Base-by-base conservation (phyloP, 1,140 invertebrate genomes). In the Brachionus koreanus region DNA sequence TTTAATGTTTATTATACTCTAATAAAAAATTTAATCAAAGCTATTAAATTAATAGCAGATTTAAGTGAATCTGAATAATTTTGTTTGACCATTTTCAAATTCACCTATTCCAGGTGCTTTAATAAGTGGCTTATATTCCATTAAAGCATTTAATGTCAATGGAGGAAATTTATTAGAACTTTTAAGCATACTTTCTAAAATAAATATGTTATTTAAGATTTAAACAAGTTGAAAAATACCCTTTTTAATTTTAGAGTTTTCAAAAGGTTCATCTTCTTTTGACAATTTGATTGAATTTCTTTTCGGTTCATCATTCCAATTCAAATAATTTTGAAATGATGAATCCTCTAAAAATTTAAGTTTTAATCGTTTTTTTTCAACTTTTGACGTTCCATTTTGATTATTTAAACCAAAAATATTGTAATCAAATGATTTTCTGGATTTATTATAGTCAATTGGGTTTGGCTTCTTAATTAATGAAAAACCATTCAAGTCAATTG, bases 31-130 rank as follows among this genome's bases (percentile, higher is more conserved):
- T n/a, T n/a, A n/a, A n/a, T n/a, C n/a, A n/a, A n/a, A 69, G 37
- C 10, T 16, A 37, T 13, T 37, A 19, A 37, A 69, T 37, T 13
- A 5, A 69, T 16, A 33, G 35, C 13, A 39, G 16, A 19, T 37
- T 69, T 74, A 13, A 46, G 16, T 5, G 3, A 74, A 23, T n/a
- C 43, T 74, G 19, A 74, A 74, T 74, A 74, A 23, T 39, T 46
- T 74, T 13, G 69, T 19, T 33, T 74, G 37, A 46, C 69, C 69
- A 46, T 74, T 74, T 49, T 74, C 69, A 29, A 74, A 74, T 23
- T 74, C 39, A 6, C 69, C 69, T 46, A n/a, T 6, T 4, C 69
- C 69, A 43, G 69, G 69, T 46, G 69, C 69, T 25, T 74, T 74
- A 29, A 74, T 13, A 25, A 74, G 25, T 12, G 69, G 69, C 25